Conservation (phyloP, 2,113 vertebrate species). For the Origma solitaria region DNA sequence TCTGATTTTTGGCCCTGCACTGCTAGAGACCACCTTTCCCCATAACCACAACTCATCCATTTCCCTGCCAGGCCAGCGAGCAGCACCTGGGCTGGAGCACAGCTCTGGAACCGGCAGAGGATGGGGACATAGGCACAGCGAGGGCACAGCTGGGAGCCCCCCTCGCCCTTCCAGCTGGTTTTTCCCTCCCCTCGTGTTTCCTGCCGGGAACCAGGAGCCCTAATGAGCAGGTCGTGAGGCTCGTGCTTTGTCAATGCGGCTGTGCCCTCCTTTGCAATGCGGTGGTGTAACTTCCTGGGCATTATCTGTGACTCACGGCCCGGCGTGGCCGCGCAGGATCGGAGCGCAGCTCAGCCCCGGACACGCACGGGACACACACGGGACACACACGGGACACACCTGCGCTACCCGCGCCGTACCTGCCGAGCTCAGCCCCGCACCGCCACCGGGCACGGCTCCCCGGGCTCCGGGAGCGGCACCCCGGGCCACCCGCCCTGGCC, state of each 20-base stretch:
- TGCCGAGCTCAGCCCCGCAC: rapidly evolving
- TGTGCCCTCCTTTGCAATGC: not conserved
- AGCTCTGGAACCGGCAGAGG: not conserved
- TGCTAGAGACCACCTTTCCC: not conserved
- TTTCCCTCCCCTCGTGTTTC: not conserved
- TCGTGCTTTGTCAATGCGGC: not conserved
- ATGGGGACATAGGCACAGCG: rapidly evolving
- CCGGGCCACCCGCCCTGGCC: not conserved
- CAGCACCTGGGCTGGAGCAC: rapidly evolving
- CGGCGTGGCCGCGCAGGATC: not conserved
- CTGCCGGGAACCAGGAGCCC: not conserved
- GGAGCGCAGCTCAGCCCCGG: not conserved
- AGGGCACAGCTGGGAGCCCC: not conserved
- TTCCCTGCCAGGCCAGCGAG: not conserved
- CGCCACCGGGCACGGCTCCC: not conserved
- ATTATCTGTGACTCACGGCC: slow-evolving; percentile 18
- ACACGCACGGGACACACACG: too few relatives aligned
- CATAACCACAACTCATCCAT: not conserved
- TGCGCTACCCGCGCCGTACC: not conserved
- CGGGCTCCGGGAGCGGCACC: not conserved
- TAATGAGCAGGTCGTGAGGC: not conserved
- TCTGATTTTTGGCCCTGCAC: not conserved
- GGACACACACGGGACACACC: not conserved
- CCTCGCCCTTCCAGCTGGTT: not conserved
- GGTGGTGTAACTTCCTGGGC: slow-evolving; percentile 12